Evolutionary conservation across 2,797 vertebrate species (phyloP).

Genomic region (Argentina silus): DNA sequence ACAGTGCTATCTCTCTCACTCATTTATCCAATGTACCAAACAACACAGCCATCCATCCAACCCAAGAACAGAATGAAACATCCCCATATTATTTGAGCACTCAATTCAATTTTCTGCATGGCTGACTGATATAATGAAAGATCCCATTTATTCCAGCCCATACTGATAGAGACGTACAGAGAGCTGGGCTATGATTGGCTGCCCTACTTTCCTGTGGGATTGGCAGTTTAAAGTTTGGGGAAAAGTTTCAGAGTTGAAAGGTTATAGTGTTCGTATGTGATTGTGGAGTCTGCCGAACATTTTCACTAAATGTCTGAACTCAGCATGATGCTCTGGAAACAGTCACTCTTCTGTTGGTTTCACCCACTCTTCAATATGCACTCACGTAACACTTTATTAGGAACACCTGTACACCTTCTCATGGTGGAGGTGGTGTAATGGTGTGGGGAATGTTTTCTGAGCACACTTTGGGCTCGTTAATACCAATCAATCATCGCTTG

Average conservation of each 20-base stretch:
- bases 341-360: neutral
- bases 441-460: no score
- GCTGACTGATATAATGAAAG: constrained; percentile 39
- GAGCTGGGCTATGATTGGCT: constrained; percentile 12
- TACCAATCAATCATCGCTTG: no score
- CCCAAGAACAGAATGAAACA: constrained; percentile 25
- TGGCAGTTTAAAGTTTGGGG: neutral
- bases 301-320: neutral
- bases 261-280: neutral
- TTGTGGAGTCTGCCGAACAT: neutral
- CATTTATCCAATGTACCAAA: neutral
- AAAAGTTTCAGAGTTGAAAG: neutral
- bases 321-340: neutral
- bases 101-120: constrained; percentile 40
- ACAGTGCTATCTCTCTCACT: neutral
- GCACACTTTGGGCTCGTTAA: no score
- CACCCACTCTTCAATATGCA: neutral
- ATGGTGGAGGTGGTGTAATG: no score
- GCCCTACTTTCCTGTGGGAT: constrained; percentile 21
- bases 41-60: constrained; percentile 3
- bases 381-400: no score
- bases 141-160: constrained; percentile 23
- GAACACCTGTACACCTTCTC: no score
- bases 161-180: constrained; percentile 23
- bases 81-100: constrained; percentile 19